A percentile compares a stretch with the other conserved stretches of the same genome.
These are phyloP conservation scores for Poecile montanus DNA, from an alignment of 2,797 vertebrate genomes.

Conservation along the genomic window DNA sequence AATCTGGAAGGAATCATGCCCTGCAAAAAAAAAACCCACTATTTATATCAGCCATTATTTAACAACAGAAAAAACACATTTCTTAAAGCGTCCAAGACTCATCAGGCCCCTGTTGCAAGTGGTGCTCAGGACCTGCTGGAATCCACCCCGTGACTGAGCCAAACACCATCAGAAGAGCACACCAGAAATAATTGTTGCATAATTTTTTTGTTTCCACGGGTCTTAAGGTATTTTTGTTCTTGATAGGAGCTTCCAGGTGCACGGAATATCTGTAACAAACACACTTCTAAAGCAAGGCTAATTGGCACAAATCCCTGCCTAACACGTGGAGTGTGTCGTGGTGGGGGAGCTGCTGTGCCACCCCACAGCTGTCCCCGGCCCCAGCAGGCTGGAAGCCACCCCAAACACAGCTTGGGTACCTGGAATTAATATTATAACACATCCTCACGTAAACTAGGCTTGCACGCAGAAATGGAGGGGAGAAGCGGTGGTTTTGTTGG, in stretches of 20 bases:
- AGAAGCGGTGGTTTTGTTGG: not conserved
- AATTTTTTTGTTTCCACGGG: not conserved
- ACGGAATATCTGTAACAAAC: not conserved
- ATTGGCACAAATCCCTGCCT: not conserved
- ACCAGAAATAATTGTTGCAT: not conserved
- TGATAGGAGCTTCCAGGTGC: not conserved
- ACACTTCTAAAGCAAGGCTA: not conserved
- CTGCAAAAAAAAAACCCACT: not conserved
- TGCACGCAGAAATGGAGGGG: fast-evolving
- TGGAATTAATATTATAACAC: not conserved
- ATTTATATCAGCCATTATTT: not conserved
- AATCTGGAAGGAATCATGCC: slow-evolving; percentile 22
- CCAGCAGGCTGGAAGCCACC: not conserved
- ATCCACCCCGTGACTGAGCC: not conserved
- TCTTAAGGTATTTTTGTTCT: not conserved
- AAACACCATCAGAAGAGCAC: not conserved
- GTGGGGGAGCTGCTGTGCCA: not conserved
- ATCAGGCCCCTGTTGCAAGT: not conserved
- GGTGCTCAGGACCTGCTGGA: not conserved
- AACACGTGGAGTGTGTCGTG: fast-evolving
- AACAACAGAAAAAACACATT: not conserved
- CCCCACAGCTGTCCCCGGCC: not conserved
- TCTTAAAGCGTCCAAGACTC: not conserved
- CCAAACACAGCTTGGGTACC: not conserved
- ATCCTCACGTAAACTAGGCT: fast-evolving